Percentiles rank a stretch among this genome's conserved stretches.
phyloP scores from a whole-genome alignment of 2,888 invertebrate species.

The Perdita meconis region DNA sequence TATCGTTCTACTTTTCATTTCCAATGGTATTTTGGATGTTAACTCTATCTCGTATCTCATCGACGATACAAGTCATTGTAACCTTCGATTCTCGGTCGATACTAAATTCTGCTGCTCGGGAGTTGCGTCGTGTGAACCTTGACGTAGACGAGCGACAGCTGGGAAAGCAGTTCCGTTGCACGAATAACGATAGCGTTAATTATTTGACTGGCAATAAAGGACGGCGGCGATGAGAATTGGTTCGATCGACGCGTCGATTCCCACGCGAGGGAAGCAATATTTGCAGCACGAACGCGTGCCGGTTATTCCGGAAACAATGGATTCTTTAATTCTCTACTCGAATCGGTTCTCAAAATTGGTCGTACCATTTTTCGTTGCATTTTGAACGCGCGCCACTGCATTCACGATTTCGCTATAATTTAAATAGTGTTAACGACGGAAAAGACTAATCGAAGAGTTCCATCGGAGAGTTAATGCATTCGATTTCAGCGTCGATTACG shows the following conservation, averaged over 20 bases:
- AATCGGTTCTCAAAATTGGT: conserved; percentile 34
- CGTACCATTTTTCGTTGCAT: conserved; percentile 29
- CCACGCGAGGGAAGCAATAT: conserved; percentile 26
- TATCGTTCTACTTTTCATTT: no score
- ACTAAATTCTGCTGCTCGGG: neutral
- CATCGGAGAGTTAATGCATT: conserved; percentile 25
- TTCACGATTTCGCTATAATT: neutral
- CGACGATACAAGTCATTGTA: no score
- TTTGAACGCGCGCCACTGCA: neutral
- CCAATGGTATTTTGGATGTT: no score
- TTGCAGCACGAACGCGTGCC: conserved; percentile 11
- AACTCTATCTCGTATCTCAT: no score
- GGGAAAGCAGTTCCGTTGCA: neutral
- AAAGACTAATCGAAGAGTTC: conserved; percentile 21
- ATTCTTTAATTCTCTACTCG: conserved; percentile 37
- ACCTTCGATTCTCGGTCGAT: neutral
- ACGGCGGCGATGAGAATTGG: conserved; percentile 30
- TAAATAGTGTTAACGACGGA: conserved; percentile 2
- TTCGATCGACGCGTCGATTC: conserved; percentile 18
- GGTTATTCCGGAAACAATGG: conserved; percentile 33
- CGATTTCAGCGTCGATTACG: conserved; percentile 14
- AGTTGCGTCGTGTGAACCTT: neutral
- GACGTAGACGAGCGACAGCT: neutral
- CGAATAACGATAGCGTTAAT: conserved; percentile 35
- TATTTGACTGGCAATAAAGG: conserved; percentile 36